A percentile compares a stretch with the other conserved stretches of the same genome.
These are phyloP conservation scores for Acleris laterana DNA, from an alignment of 2,888 invertebrate species.

Conservation along the genomic window DNA sequence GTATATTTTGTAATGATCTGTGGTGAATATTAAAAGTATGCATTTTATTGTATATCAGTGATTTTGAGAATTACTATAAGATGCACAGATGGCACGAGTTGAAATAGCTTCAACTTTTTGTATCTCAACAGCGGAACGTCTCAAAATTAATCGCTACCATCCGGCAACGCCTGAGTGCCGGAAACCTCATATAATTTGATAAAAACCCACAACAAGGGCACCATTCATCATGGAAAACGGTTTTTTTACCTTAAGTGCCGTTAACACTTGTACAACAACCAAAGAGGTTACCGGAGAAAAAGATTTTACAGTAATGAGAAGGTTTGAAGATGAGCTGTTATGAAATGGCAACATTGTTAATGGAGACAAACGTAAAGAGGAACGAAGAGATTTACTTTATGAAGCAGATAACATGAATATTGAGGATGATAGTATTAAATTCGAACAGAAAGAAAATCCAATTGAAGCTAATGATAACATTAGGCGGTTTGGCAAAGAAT, in stretches of 20 bases:
- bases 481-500: conserved; percentile 11
- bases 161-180: conserved; percentile 67
- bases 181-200: conserved; percentile 63
- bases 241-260: conserved; percentile 31
- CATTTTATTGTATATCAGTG: too few species aligned
- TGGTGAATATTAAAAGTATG: too few species aligned
- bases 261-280: conserved; percentile 17
- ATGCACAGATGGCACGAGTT: neutral
- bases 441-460: neutral
- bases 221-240: conserved; percentile 34
- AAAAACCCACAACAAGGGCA: conserved; percentile 49
- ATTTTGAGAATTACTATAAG: neutral
- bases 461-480: conserved; percentile 6
- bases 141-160: conserved; percentile 68
- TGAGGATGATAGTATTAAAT: neutral
- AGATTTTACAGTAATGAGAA: conserved; percentile 10
- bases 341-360: neutral
- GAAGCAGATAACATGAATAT: neutral
- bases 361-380: too few species aligned
- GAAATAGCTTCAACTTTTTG: neutral
- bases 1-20: too few species aligned
- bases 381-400: too few species aligned
- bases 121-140: conserved; percentile 43
- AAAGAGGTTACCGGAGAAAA: conserved; percentile 15
- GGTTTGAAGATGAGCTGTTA: neutral